phyloP scores from a whole-genome alignment of 2,888 invertebrate species.

The Lithophane leautieri region DNA sequence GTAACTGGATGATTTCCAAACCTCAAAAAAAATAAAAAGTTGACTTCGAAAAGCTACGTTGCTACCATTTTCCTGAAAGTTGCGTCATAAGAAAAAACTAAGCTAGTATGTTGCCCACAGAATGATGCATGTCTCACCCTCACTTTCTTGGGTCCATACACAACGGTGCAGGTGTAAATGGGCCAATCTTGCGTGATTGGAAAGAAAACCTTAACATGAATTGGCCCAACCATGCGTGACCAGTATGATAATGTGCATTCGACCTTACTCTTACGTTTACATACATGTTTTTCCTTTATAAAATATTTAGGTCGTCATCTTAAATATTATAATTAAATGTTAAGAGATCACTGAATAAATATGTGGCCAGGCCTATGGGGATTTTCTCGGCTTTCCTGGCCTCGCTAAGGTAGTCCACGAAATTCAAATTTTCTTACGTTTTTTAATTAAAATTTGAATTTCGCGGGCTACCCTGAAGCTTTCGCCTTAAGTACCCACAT shows the following conservation, averaged over 20 bases:
- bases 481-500: no score
- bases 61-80: background rate
- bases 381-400: background rate
- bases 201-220: slow-evolving; percentile 56
- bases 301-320: background rate
- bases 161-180: slow-evolving; percentile 16
- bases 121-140: background rate
- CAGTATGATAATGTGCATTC: slow-evolving; percentile 47
- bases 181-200: slow-evolving; percentile 41
- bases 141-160: slow-evolving; percentile 8
- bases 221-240: slow-evolving; percentile 45
- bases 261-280: slow-evolving; percentile 42
- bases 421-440: no score
- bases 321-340: background rate
- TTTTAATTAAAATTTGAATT: no score
- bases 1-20: no score
- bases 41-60: background rate
- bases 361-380: no score
- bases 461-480: no score
- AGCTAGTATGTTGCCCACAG: background rate
- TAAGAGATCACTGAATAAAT: background rate
- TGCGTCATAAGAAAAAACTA: background rate
- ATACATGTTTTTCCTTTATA: slow-evolving; percentile 39
- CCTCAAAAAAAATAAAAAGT: no score
- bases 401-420: background rate